Conservation (phyloP, 30 jellyfish, hydroid and myxozoan species). For the Aurelia sp. region DNA sequence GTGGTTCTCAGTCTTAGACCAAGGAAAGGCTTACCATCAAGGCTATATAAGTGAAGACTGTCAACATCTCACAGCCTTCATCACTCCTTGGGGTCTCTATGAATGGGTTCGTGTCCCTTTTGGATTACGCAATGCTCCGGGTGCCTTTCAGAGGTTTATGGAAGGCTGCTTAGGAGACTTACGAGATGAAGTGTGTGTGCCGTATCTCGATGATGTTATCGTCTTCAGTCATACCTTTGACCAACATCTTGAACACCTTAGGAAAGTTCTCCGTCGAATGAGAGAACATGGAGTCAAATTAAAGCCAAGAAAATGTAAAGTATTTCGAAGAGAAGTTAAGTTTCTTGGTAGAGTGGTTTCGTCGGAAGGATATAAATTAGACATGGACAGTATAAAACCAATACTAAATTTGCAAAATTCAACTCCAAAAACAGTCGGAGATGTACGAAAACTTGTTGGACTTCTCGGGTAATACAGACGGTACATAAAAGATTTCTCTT, state of each 20-base stretch:
- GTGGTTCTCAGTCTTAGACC: conserved; percentile 72
- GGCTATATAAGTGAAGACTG: conserved; percentile 42
- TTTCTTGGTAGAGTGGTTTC: conserved; percentile 43
- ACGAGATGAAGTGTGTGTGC: conserved; percentile 36
- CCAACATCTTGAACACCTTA: conserved; percentile 25
- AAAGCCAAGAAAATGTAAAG: conserved; percentile 22
- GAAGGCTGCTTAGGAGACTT: conserved; percentile 33
- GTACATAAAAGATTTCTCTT: conserved; percentile 34
- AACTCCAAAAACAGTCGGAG: conserved; percentile 42
- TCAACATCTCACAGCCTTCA: conserved; percentile 49
- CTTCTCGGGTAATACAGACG: conserved; percentile 38
- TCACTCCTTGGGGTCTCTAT: conserved; percentile 76
- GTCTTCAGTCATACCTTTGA: conserved; percentile 5
- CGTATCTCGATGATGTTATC: conserved; percentile 54
- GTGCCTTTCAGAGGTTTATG: conserved; percentile 61
- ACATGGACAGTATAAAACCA: conserved; percentile 21
- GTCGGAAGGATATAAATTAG: conserved; percentile 45
- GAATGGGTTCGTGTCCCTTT: conserved; percentile 68
- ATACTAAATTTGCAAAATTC: conserved; percentile 9
- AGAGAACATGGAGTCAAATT: conserved; percentile 32
- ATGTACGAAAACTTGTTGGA: conserved; percentile 40
- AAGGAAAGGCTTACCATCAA: conserved; percentile 70
- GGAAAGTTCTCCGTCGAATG: conserved; percentile 4
- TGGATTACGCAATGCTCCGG: conserved; percentile 63
- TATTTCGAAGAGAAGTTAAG: conserved; percentile 7